Base-by-base conservation (phyloP, 2,113 vertebrate species). In the Chlorocebus sabaeus region DNA sequence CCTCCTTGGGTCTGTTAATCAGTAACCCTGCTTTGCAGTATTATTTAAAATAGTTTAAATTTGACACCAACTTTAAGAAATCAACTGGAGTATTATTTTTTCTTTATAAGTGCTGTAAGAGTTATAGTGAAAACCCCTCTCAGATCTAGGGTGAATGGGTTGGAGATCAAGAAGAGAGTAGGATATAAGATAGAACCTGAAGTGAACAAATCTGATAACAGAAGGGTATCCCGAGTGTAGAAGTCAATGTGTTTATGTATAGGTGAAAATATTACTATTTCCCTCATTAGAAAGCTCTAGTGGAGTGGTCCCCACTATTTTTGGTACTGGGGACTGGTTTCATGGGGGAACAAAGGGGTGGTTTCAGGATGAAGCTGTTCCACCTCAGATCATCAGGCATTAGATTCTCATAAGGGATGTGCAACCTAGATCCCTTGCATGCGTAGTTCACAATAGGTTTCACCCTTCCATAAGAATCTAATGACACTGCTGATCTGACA, bases 121-220 rank as follows among this genome's bases (percentile, higher is more conserved):
- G 9, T 70, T 64, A 35, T 2, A 59, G 16, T 70, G 18, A 64
- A 52, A 52, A 45, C 6, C 1, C 80, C 0, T 88, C 12, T 93
- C 17, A 35, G 16, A 75, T 1, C 0, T 48, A 17, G 16, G 2
- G 1, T 20, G 67, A 25, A 3, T n/a, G 16, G 4, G 1, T 3
- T 25, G 52, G 45, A 92, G 23, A 61, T 64, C 8, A 73, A 95
- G 72, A 52, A 75, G n/a, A 68, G 83, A 10, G 4, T 32, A 0
- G 0, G 0, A 0, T 25, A 30, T 82, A 72, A 81, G 5, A 6
- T 22, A 38, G 22, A 80, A 17, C 10, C 32, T 25, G 55, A 85
- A 64, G 12, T 30, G 43, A 70, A n/a, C 5, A 14, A 85, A 14
- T 81, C 0, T 48, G 50, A 4, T n/a, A n/a, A 17, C 11, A 88